Evolutionary conservation across 2,113 vertebrate species (phyloP).

Genomic region (Gnathonemus echidnorhynchus): DNA sequence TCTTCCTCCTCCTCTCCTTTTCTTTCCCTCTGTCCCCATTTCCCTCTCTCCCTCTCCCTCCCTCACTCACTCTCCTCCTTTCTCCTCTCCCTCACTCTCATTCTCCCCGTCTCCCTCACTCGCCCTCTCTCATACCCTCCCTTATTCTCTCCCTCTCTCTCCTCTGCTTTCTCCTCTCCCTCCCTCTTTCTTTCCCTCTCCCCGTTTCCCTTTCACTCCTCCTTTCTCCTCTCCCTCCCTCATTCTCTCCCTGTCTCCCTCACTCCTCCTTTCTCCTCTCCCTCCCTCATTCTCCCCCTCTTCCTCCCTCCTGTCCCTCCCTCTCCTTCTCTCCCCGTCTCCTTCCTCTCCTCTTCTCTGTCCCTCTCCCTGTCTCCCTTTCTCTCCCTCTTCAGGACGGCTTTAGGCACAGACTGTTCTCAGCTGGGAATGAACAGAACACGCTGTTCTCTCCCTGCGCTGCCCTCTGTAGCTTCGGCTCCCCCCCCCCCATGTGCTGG

Average conservation of each 20-base stretch:
- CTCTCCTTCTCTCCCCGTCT: not conserved
- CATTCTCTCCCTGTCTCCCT: no score
- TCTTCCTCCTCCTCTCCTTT: not conserved
- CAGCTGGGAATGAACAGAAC: constrained; percentile 38
- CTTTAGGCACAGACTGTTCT: constrained; percentile 43
- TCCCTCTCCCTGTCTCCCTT: not conserved
- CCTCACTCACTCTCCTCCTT: no score
- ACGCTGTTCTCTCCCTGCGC: constrained; percentile 30
- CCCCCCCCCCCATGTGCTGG: not conserved
- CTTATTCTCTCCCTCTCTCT: not conserved
- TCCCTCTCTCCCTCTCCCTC: no score
- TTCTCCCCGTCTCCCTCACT: not conserved
- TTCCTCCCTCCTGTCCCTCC: not conserved
- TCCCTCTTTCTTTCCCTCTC: not conserved
- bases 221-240: not conserved
- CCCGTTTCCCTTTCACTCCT: no score
- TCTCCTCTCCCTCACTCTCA: not conserved
- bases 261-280: not conserved
- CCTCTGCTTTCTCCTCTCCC: not conserved
- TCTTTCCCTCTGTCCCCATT: not conserved
- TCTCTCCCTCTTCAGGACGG: not conserved
- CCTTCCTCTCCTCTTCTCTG: not conserved
- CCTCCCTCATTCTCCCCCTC: not conserved
- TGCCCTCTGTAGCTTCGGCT: constrained; percentile 11
- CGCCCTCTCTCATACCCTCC: not conserved